These are phyloP conservation scores for Mimachlamys varia DNA, from an alignment of 2,888 invertebrate species.

Conservation along the genomic window DNA sequence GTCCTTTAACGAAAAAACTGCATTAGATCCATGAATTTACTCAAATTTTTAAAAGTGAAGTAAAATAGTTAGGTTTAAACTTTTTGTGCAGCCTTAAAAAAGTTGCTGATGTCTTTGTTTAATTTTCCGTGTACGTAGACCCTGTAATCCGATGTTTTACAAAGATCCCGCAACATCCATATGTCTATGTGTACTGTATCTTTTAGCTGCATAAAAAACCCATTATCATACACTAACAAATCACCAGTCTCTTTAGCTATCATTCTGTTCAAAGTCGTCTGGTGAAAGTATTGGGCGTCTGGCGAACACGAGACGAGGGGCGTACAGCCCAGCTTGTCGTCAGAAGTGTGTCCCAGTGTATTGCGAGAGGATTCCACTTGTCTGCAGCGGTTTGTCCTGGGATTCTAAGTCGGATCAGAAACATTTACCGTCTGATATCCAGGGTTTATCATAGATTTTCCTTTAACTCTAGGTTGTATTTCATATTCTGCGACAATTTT, in stretches of 20 bases:
- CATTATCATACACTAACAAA: conserved; percentile 10
- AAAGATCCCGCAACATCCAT: not conserved
- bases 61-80: too few relatives aligned
- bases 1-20: too few relatives aligned
- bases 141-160: not conserved
- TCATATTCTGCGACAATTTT: not conserved
- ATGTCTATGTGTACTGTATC: not conserved
- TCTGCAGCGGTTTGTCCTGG: not conserved
- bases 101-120: too few relatives aligned
- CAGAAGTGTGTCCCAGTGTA: not conserved
- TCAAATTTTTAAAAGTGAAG: too few relatives aligned
- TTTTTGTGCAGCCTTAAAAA: too few relatives aligned
- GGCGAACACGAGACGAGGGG: not conserved
- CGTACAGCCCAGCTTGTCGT: not conserved
- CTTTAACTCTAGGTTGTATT: not conserved
- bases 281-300: not conserved
- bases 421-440: not conserved
- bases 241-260: not conserved
- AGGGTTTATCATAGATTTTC: not conserved
- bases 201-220: not conserved
- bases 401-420: not conserved
- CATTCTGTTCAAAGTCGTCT: conserved; percentile 1
- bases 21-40: too few relatives aligned
- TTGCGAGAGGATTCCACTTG: not conserved
- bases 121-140: too few relatives aligned